These are phyloP conservation scores for Helleia helle DNA, from an alignment of 2,888 invertebrate species.

Conservation along the genomic window DNA sequence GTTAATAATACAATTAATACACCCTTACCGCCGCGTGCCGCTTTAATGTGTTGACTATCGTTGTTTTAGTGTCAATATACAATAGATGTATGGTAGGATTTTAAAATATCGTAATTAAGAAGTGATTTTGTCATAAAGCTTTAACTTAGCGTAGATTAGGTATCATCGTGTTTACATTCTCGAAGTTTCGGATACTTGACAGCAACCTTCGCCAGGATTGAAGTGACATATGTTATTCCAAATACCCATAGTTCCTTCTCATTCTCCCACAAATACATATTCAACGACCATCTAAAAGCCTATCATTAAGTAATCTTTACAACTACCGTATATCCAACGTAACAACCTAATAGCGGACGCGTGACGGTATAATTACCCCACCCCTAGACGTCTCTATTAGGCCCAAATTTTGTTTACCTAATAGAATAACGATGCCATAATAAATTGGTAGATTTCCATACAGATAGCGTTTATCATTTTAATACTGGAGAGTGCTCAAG, in stretches of 20 bases:
- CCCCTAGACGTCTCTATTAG: slow-evolving; percentile 61
- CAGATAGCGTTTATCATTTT: slow-evolving; percentile 71
- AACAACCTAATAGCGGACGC: background rate
- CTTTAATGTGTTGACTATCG: slow-evolving; percentile 33
- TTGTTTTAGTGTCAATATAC: slow-evolving; percentile 20
- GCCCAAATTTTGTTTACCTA: slow-evolving; percentile 66
- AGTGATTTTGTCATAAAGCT: no score
- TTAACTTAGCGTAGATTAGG: no score
- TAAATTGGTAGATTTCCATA: slow-evolving; percentile 73
- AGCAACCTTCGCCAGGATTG: no score
- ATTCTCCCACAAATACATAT: no score
- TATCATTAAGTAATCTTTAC: no score
- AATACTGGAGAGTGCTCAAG: slow-evolving; percentile 63
- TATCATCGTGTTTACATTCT: no score
- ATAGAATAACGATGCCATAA: slow-evolving; percentile 72
- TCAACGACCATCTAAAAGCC: no score
- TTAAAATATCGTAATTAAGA: no score
- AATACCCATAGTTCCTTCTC: no score
- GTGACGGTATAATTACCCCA: slow-evolving; percentile 25
- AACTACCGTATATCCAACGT: background rate
- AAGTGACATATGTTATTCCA: no score
- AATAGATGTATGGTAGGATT: no score
- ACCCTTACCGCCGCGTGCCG: slow-evolving; percentile 43
- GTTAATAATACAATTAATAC: slow-evolving; percentile 47
- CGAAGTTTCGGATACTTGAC: no score